These are phyloP conservation scores for Drosophila athabasca DNA, from an alignment of 1,140 invertebrate genomes.

Conservation along the genomic window DNA sequence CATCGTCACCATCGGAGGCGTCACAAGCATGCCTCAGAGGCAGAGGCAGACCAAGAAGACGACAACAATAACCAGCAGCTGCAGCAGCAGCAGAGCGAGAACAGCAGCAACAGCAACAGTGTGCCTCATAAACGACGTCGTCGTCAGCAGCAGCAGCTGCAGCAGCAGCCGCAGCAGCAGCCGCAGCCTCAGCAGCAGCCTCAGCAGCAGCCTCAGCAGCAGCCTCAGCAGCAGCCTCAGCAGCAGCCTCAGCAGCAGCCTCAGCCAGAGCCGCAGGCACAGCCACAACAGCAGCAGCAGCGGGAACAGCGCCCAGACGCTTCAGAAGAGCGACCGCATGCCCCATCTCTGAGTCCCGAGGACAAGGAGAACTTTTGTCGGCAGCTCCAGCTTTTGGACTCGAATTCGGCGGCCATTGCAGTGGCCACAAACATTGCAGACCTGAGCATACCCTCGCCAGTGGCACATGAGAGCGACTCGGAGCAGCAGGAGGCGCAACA, in stretches of 20 bases:
- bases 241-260: conserved; percentile 29
- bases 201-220: conserved; percentile 6
- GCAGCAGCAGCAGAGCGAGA: conserved; percentile 18
- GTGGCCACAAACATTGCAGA: conserved; percentile 74
- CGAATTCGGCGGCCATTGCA: conserved; percentile 72
- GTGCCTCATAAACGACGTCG: no score
- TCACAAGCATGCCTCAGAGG: conserved; percentile 75
- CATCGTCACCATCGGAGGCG: conserved; percentile 63
- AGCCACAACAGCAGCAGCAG: conserved; percentile 3
- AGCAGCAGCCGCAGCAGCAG: conserved; percentile 44
- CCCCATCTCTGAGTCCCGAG: conserved; percentile 72
- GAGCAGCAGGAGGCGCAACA: conserved; percentile 39
- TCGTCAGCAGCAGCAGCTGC: conserved; percentile 26
- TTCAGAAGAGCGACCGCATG: conserved; percentile 28
- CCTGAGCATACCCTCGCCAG: conserved; percentile 66
- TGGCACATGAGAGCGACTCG: conserved; percentile 55
- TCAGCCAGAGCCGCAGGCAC: no score
- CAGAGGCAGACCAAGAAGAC: conserved; percentile 53
- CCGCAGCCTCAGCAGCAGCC: no score
- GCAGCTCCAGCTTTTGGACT: conserved; percentile 66
- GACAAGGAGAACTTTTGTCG: conserved; percentile 82
- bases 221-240: conserved; percentile 20
- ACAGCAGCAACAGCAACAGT: conserved; percentile 45
- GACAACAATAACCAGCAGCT: conserved; percentile 39
- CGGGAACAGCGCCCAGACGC: conserved; percentile 24